Evolutionary conservation across 2,888 invertebrate genomes (phyloP).

Genomic region (Hirtodrosophila trivittata): DNA sequence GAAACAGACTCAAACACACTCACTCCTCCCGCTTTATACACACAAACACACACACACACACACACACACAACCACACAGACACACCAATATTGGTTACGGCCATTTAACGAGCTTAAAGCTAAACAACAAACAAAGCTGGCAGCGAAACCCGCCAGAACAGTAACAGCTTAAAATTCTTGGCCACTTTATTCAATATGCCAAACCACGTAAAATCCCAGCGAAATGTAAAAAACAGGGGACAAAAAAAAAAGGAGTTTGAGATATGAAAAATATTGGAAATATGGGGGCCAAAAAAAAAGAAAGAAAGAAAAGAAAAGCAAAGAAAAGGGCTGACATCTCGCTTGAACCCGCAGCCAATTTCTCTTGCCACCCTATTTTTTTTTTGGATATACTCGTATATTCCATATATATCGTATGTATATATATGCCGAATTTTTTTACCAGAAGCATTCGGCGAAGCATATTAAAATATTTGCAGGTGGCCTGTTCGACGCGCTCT

Average conservation of each 20-base stretch:
- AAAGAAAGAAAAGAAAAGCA: background rate
- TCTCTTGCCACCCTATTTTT: slow-evolving; percentile 15
- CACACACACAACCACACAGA: too few relatives aligned
- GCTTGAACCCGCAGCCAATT: slow-evolving; percentile 4
- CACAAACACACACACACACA: too few relatives aligned
- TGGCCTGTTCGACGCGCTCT: slow-evolving; percentile 41
- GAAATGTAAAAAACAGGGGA: slow-evolving; percentile 33
- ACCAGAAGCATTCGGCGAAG: slow-evolving; percentile 46
- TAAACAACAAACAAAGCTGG: slow-evolving; percentile 50
- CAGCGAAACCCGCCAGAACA: slow-evolving; percentile 4
- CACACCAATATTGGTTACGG: slow-evolving; percentile 27
- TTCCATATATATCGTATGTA: slow-evolving; percentile 1
- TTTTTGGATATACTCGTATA: background rate
- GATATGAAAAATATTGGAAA: too few relatives aligned
- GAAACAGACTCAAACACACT: too few relatives aligned
- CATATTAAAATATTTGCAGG: slow-evolving; percentile 78
- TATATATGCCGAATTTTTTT: background rate
- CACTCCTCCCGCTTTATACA: too few relatives aligned
- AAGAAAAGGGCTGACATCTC: slow-evolving; percentile 2
- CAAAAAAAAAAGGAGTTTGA: background rate
- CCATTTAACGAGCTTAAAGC: slow-evolving; percentile 62
- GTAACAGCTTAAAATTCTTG: slow-evolving; percentile 46
- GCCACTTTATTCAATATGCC: slow-evolving; percentile 63
- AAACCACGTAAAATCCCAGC: slow-evolving; percentile 53
- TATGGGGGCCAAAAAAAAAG: too few relatives aligned